phyloP scores from a whole-genome alignment of 2,113 vertebrate species.

The Oreocharis arfaki region DNA sequence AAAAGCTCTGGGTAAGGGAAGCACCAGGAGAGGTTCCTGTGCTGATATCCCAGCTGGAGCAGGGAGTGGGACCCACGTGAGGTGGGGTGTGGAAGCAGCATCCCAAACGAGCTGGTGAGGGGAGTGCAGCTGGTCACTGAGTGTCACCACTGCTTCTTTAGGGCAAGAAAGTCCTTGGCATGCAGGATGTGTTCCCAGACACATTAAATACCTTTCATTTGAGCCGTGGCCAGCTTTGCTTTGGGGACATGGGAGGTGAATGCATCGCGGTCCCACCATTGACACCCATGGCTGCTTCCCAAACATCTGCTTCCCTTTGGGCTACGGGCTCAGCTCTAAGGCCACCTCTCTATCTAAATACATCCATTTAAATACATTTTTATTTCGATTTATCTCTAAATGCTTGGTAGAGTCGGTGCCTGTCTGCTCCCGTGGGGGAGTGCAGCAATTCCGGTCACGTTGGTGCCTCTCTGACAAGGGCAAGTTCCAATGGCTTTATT shows the following conservation, averaged over 20 bases:
- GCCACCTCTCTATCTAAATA: accelerated
- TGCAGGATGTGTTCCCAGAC: neutral
- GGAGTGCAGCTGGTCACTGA: accelerated
- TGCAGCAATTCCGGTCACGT: neutral
- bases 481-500: neutral
- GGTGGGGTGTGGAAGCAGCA: neutral
- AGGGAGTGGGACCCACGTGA: neutral
- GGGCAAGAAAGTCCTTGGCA: neutral
- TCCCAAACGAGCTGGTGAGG: neutral
- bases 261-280: accelerated
- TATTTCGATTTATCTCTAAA: too few relatives aligned
- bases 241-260: neutral
- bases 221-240: neutral
- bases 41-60: neutral
- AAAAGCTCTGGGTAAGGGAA: neutral
- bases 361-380: accelerated
- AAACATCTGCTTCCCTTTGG: neutral
- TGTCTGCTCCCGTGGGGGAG: neutral
- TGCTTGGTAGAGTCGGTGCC: neutral
- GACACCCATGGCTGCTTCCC: neutral
- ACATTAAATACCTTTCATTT: accelerated
- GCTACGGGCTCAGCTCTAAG: neutral
- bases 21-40: neutral
- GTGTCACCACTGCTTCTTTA: neutral
- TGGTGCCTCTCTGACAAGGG: neutral